These are phyloP conservation scores for Cnemophilus loriae DNA, from an alignment of 2,113 vertebrate species.

Conservation along the genomic window DNA sequence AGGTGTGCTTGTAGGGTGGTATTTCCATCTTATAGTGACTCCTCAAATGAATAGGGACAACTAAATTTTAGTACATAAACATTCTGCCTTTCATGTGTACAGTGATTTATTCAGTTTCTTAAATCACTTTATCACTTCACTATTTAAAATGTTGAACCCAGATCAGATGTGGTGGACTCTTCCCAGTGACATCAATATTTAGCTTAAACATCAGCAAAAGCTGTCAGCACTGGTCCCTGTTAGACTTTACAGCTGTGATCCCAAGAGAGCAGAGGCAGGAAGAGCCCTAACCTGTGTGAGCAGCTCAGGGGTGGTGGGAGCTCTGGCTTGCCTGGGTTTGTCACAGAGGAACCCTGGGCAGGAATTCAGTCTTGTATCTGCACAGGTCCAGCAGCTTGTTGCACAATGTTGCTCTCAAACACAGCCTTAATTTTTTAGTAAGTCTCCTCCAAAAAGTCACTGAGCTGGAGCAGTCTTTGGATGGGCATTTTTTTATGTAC, in stretches of 20 bases:
- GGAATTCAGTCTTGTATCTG: background rate
- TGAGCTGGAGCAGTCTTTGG: background rate
- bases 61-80: background rate
- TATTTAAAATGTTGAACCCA: background rate
- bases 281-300: background rate
- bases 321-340: background rate
- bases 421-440: background rate
- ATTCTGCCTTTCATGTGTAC: accelerated
- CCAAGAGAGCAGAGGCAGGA: accelerated
- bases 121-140: background rate
- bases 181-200: background rate
- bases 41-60: background rate
- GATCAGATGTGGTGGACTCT: background rate
- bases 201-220: background rate
- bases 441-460: background rate
- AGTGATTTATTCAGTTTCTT: background rate
- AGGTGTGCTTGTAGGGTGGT: background rate
- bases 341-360: background rate
- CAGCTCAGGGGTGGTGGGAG: accelerated
- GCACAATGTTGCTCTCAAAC: background rate
- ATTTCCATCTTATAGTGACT: background rate
- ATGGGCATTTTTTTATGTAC: background rate
- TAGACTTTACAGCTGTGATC: background rate
- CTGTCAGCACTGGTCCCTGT: accelerated
- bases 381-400: background rate